Evolutionary conservation across 2,113 vertebrate genomes (phyloP), one percentile per base, ranked within the genome.

Genomic region (Prionailurus bengalensis): DNA sequence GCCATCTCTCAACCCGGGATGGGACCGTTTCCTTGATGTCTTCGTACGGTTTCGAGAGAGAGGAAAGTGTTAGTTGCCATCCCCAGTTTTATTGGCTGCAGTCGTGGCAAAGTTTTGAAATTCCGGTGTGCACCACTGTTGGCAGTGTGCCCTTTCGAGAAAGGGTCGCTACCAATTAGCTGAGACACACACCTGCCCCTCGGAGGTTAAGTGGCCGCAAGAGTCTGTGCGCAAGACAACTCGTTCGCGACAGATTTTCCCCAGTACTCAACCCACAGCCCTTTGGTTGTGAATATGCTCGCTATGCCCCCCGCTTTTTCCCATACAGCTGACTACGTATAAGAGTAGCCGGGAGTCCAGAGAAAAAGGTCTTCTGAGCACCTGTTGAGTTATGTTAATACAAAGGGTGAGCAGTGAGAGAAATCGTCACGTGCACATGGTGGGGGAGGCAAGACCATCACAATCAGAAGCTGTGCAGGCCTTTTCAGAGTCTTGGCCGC

Each of bases 31-130:
- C 55, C 65, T 80, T 96, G 94, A 98, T 87, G 83, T 98, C 97
- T 98, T 98, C 95, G 74, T 97, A 92, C 70, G 97, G 68, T 95
- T 97, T 95, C 96, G 94, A 92, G 91, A 97, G 98, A 98, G 95
- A 97, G 85, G 91, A 98, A 97, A 25, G 96, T 97, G 95, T 97
- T 83, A 25, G 53, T 98, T 98, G 97, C 97, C 97, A 95, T 92
- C 97, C 84, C 83, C 83, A 78, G 91, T 97, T 98, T 98, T 98
- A 98, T 95, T 98, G 98, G 94, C 97, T 98, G 87, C 90, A 76
- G 87, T 93, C 95, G 93, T 95, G 98, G 97, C 96, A 97, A 94
- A 91, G 98, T 98, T 97, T 98, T 98, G 91, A 95, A 97, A 95
- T 89, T 65, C 36, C 86, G 71, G 58, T 53, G 36, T 85, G 87